Evolutionary conservation across 2,888 invertebrate species (phyloP).

Genomic region (Schizotus pectinicornis): DNA sequence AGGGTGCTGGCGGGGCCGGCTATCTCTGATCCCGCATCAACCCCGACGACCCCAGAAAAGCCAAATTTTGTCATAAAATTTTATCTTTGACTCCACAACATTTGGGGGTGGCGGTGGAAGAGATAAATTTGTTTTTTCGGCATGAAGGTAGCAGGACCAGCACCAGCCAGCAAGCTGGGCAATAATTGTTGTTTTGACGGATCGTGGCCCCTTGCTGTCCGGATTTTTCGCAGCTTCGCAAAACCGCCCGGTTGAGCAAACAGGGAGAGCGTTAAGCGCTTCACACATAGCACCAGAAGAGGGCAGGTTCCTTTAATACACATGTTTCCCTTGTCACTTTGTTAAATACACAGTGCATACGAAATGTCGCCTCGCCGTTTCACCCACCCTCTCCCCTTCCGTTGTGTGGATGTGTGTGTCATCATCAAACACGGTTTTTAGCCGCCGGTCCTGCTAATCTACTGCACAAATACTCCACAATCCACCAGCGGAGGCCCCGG

Average conservation of each 20-base stretch:
- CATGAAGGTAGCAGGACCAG: too few species aligned
- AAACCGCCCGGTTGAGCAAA: conserved; percentile 30
- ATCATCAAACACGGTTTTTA: conserved; percentile 56
- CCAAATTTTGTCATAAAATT: not conserved
- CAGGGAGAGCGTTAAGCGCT: conserved; percentile 39
- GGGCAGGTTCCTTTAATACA: conserved; percentile 47
- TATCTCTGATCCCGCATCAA: conserved; percentile 18
- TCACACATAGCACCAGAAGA: conserved; percentile 36
- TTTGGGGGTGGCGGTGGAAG: too few species aligned
- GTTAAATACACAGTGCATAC: conserved; percentile 64
- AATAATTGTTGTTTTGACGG: too few species aligned
- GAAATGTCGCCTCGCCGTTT: conserved; percentile 56
- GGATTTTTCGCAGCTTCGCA: conserved; percentile 6
- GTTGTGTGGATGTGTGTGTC: conserved; percentile 30
- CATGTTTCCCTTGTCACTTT: conserved; percentile 49
- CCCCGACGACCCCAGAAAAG: conserved; percentile 37
- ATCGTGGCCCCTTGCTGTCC: too few species aligned
- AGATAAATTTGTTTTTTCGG: too few species aligned
- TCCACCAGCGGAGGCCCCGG: conserved; percentile 16
- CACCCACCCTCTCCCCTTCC: conserved; percentile 12
- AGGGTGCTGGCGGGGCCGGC: conserved; percentile 25
- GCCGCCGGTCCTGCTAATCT: conserved; percentile 53
- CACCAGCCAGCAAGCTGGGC: too few species aligned
- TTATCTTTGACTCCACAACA: too few species aligned
- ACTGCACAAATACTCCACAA: conserved; percentile 55